Conservation (phyloP, 2,888 invertebrate genomes). For the Adineta ricciae region DNA sequence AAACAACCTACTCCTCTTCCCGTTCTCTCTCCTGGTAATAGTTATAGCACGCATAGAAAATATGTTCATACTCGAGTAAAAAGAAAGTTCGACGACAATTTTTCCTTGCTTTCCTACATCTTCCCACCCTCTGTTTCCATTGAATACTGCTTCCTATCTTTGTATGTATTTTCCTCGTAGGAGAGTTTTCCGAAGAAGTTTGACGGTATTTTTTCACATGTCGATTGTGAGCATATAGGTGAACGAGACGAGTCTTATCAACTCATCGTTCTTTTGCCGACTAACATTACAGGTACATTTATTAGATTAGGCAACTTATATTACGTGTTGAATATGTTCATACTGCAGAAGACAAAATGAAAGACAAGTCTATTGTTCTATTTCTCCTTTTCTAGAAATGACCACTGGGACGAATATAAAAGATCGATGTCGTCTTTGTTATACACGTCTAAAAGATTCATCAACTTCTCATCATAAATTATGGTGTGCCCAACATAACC, state of each 20-base stretch:
- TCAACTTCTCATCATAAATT: not conserved
- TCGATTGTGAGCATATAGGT: not conserved
- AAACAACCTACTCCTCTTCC: not conserved
- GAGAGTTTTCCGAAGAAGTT: not conserved
- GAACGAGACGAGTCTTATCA: not conserved
- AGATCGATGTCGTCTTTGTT: conserved; percentile 18
- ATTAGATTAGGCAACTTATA: not conserved
- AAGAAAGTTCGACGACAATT: not conserved
- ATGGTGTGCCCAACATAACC: not conserved
- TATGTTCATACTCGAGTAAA: not conserved
- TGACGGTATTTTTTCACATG: not conserved
- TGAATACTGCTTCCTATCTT: not conserved
- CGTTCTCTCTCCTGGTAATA: not conserved
- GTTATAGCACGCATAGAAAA: not conserved
- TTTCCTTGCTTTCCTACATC: not conserved
- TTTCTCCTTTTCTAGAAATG: not conserved
- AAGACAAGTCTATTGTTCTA: not conserved
- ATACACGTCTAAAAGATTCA: conserved; percentile 2
- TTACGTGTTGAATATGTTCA: not conserved
- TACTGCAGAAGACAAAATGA: too few species aligned
- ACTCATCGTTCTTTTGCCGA: too few species aligned
- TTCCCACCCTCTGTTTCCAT: not conserved
- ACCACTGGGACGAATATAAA: conserved; percentile 1
- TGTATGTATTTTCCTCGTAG: not conserved
- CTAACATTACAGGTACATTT: too few species aligned